Conservation (phyloP, 2,113 vertebrate species). For the Felis catus region DNA sequence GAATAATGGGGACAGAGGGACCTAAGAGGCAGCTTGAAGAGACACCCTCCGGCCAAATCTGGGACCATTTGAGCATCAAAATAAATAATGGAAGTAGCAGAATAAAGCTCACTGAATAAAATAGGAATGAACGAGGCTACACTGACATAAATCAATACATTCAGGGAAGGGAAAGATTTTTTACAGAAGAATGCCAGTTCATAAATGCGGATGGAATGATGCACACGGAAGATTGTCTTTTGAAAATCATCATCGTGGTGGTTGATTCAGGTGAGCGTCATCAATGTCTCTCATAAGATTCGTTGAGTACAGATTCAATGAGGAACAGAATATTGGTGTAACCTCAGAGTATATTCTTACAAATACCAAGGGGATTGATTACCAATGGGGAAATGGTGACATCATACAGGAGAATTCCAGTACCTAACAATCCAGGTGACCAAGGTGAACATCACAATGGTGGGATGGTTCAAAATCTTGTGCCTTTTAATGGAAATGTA, state of each 20-base stretch:
- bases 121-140: not conserved
- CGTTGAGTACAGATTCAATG: not conserved
- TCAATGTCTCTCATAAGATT: not conserved
- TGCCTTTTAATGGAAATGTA: not conserved
- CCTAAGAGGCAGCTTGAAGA: not conserved
- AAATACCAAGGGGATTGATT: not conserved
- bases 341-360: not conserved
- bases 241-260: not conserved
- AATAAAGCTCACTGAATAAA: not conserved
- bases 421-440: not conserved
- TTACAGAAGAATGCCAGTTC: not conserved
- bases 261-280: not conserved
- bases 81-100: not conserved
- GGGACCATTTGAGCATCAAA: not conserved
- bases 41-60: not conserved
- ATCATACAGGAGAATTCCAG: not conserved
- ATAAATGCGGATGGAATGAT: not conserved
- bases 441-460: not conserved
- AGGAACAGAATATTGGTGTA: not conserved
- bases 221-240: not conserved
- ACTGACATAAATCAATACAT: not conserved
- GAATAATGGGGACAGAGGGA: not conserved
- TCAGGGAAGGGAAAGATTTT: not conserved
- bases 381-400: not conserved
- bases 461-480: not conserved